A percentile compares a stretch with the other conserved stretches of the same genome.
Evolutionary conservation across 2,113 vertebrate genomes (phyloP).

Genomic region (Rhagologus leucostigma): DNA sequence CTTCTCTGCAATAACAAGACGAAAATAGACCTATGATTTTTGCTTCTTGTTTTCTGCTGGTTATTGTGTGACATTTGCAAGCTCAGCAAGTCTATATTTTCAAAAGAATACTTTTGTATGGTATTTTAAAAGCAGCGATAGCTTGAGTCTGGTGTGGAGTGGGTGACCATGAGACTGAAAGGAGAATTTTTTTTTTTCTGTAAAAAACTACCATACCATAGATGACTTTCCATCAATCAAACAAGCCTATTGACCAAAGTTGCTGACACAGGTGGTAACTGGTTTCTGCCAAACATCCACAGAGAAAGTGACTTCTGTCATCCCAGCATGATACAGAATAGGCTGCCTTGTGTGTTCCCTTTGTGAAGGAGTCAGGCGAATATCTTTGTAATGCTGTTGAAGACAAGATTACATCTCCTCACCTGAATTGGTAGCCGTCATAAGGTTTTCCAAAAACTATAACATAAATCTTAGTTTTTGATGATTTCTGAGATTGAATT

Average conservation of each 20-base stretch:
- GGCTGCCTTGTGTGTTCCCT: background rate
- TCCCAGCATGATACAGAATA: background rate
- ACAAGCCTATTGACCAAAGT: background rate
- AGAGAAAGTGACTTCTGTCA: constrained; percentile 13
- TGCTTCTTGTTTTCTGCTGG: background rate
- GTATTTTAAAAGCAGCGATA: background rate
- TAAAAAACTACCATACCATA: background rate
- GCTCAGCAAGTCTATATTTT: background rate
- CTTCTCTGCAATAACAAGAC: background rate
- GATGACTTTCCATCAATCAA: background rate
- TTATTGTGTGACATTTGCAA: background rate
- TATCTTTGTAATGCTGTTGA: background rate
- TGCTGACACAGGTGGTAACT: background rate
- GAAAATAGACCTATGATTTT: background rate
- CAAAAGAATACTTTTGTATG: background rate
- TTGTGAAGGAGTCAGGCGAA: background rate
- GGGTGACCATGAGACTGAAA: background rate
- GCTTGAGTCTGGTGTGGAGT: background rate
- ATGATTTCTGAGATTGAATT: constrained; percentile 64
- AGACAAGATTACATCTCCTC: background rate
- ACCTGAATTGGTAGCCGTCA: background rate
- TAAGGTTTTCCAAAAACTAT: constrained; percentile 26
- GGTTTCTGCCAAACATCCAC: background rate
- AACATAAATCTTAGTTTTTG: constrained; percentile 48
- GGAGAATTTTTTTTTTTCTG: background rate